A percentile compares a stretch with the other conserved stretches of the same genome.
Evolutionary conservation across 2,888 invertebrate genomes (phyloP).

Genomic region (Pardosa pseudoannulata): DNA sequence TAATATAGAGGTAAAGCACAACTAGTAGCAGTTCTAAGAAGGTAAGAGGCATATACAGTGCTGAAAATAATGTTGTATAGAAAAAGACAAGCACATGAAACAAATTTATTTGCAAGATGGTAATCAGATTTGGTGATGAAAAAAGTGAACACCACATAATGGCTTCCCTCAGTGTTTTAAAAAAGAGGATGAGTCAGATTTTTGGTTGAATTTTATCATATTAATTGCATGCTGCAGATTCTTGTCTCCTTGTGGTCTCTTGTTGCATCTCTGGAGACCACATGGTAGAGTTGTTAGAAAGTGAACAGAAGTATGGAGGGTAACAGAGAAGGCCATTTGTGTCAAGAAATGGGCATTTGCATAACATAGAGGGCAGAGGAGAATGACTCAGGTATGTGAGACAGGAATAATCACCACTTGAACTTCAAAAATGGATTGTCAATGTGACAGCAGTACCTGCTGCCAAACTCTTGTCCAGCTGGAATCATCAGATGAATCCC

Average conservation of each 20-base stretch:
- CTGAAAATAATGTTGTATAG: slow-evolving; percentile 21
- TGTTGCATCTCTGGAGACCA: background rate
- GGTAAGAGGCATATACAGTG: slow-evolving; percentile 23
- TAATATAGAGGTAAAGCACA: slow-evolving; percentile 14
- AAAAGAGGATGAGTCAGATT: background rate
- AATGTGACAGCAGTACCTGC: slow-evolving; percentile 8
- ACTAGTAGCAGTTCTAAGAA: slow-evolving; percentile 23
- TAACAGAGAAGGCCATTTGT: slow-evolving; percentile 28
- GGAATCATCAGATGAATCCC: background rate
- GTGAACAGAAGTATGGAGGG: slow-evolving; percentile 16
- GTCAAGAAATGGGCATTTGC: slow-evolving; percentile 24
- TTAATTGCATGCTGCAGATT: background rate
- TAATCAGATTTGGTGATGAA: background rate
- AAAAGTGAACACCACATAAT: background rate
- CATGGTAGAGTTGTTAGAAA: background rate
- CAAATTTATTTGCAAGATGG: slow-evolving; percentile 8
- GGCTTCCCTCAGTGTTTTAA: background rate
- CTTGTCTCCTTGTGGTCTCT: background rate
- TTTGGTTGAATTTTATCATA: background rate
- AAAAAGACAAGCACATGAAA: slow-evolving; percentile 25
- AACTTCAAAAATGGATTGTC: slow-evolving; percentile 21
- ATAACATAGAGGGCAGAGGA: slow-evolving; percentile 27
- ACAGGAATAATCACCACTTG: slow-evolving; percentile 13
- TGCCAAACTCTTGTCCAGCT: background rate
- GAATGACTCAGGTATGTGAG: slow-evolving; percentile 27